Conservation (phyloP, 1,140 invertebrate genomes). For the Anoplolepis gracilipes region DNA sequence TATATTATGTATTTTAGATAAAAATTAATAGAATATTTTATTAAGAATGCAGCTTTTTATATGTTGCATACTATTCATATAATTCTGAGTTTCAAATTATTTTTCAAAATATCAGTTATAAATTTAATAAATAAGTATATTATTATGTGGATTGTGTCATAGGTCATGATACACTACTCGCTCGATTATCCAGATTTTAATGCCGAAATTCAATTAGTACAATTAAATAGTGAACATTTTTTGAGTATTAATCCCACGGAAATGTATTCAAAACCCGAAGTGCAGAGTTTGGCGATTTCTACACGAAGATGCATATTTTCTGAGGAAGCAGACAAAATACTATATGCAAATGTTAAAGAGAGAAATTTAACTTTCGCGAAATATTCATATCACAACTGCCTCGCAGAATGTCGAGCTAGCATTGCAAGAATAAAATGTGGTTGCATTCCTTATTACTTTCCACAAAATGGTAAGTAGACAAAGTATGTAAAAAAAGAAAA, state of each 20-base stretch:
- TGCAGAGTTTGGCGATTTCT: constrained; percentile 83
- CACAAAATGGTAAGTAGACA: constrained; percentile 84
- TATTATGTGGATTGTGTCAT: not conserved
- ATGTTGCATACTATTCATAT: too few relatives aligned
- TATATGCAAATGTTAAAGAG: constrained; percentile 76
- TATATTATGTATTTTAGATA: too few relatives aligned
- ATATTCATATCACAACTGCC: constrained; percentile 89
- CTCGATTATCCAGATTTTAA: constrained; percentile 88
- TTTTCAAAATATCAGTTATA: not conserved
- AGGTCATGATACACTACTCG: constrained; percentile 88
- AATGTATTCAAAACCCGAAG: constrained; percentile 86
- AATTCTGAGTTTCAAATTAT: too few relatives aligned
- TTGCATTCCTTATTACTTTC: constrained; percentile 88
- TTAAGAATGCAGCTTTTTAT: too few relatives aligned
- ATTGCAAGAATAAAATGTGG: constrained; percentile 85
- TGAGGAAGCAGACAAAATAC: constrained; percentile 82
- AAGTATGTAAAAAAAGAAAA: not conserved
- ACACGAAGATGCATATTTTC: constrained; percentile 87
- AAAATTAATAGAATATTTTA: too few relatives aligned
- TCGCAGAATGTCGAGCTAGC: constrained; percentile 86
- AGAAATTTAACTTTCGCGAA: constrained; percentile 64
- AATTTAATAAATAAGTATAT: not conserved
- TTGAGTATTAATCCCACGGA: constrained; percentile 87
- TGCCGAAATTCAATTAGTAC: constrained; percentile 86
- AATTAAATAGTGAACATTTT: constrained; percentile 86